Conservation (phyloP, 1,140 invertebrate species). For the Brachionus asplanchnoidis region DNA sequence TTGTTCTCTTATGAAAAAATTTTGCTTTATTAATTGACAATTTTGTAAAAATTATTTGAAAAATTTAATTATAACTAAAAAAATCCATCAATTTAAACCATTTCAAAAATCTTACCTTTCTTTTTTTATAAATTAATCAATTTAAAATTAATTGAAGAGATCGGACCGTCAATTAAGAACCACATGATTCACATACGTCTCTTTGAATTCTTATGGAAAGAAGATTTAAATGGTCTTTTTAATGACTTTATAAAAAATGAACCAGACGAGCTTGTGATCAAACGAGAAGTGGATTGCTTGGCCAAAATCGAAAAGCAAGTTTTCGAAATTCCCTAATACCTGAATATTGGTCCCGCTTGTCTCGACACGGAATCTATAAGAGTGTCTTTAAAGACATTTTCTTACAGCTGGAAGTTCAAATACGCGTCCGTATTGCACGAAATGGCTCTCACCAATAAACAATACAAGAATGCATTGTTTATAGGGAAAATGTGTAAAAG, state of each 20-base stretch:
- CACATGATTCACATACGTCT: constrained; percentile 55
- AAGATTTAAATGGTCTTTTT: constrained; percentile 55
- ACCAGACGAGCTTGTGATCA: constrained; percentile 51
- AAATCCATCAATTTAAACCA: no score
- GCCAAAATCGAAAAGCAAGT: constrained; percentile 51
- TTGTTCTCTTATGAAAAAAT: neutral
- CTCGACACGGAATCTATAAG: constrained; percentile 53
- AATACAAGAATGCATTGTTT: no score
- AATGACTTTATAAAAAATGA: constrained; percentile 53
- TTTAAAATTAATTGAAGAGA: constrained; percentile 45
- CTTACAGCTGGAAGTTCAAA: constrained; percentile 55
- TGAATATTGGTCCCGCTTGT: constrained; percentile 52
- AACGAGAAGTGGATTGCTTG: constrained; percentile 43
- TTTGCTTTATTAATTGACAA: neutral
- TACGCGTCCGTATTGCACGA: constrained; percentile 55
- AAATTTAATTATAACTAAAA: no score
- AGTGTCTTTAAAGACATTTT: constrained; percentile 54
- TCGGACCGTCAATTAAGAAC: constrained; percentile 48
- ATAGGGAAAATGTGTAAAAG: no score
- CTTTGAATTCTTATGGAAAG: constrained; percentile 58
- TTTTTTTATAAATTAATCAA: no score
- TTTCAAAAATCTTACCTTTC: no score
- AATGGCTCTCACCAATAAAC: constrained; percentile 54
- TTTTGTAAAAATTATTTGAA: no score
- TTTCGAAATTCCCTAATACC: constrained; percentile 48